Evolutionary conservation across 1,140 invertebrate genomes (phyloP).

Genomic region (Zaprionus kolodkinae): DNA sequence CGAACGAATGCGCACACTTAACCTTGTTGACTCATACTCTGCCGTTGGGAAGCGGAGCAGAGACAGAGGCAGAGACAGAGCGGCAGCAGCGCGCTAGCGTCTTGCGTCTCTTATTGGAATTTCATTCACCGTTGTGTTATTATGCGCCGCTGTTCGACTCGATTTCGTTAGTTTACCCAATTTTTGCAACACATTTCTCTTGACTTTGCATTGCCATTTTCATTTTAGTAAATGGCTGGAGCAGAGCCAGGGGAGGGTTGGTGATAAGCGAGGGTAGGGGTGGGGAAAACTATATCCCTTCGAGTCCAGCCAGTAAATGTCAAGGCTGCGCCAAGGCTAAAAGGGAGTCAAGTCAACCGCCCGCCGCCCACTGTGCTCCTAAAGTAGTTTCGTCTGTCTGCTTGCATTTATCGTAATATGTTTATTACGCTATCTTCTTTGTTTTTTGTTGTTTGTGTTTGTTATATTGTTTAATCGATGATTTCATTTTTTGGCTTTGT

Average conservation of each 20-base stretch:
- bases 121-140: constrained; percentile 42
- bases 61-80: not conserved
- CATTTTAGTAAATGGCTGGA: too few relatives aligned
- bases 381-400: constrained; percentile 37
- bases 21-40: constrained; percentile 71
- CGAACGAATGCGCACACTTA: constrained; percentile 40
- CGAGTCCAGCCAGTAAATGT: constrained; percentile 50
- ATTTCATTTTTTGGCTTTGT: constrained; percentile 54
- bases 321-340: constrained; percentile 55
- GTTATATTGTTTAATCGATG: constrained; percentile 71
- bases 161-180: constrained; percentile 44
- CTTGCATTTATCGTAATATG: constrained; percentile 14
- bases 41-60: constrained; percentile 12
- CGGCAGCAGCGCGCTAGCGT: constrained; percentile 15
- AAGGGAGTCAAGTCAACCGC: constrained; percentile 16
- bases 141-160: constrained; percentile 11
- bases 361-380: constrained; percentile 6
- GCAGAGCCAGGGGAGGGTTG: constrained; percentile 9
- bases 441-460: constrained; percentile 13
- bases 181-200: constrained; percentile 27
- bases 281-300: not conserved
- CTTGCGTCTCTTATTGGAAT: constrained; percentile 58
- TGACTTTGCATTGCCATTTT: not conserved
- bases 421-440: constrained; percentile 12
- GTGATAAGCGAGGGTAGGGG: not conserved